Evolutionary conservation across 30 jellyfish, hydroid and myxozoan genomes (phyloP).

Genomic region (Chironex yamaguchii): DNA sequence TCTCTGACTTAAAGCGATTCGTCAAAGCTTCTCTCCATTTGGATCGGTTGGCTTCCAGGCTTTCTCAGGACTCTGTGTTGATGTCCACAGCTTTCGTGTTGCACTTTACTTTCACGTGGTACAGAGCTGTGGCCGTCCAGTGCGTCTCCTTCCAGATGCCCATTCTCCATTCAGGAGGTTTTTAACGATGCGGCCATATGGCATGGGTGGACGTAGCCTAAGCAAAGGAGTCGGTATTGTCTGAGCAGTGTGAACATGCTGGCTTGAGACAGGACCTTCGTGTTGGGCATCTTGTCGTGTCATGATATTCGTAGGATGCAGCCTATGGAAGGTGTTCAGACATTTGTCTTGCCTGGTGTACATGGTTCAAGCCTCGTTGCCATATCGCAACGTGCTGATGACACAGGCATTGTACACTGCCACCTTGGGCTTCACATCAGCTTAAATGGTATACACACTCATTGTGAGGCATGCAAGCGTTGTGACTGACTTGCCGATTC

Average conservation of each 20-base stretch:
- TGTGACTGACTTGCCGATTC: background rate
- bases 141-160: background rate
- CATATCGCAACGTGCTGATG: background rate
- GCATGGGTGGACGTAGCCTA: background rate
- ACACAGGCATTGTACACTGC: background rate
- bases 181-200: background rate
- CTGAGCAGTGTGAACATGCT: background rate
- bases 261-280: background rate
- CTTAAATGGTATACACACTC: background rate
- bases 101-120: too few relatives aligned
- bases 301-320: background rate
- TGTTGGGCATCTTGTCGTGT: background rate
- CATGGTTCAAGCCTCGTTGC: background rate
- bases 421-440: background rate
- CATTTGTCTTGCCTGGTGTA: background rate
- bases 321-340: background rate
- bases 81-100: too few relatives aligned
- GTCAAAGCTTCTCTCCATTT: background rate
- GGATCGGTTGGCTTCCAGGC: background rate
- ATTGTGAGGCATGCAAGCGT: background rate
- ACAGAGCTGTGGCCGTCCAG: too few relatives aligned
- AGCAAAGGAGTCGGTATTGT: background rate
- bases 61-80: slow-evolving; percentile 4
- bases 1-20: background rate
- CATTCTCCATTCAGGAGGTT: background rate